These are phyloP conservation scores for Telenomus remus DNA, from an alignment of 1,140 invertebrate genomes.

Conservation along the genomic window DNA sequence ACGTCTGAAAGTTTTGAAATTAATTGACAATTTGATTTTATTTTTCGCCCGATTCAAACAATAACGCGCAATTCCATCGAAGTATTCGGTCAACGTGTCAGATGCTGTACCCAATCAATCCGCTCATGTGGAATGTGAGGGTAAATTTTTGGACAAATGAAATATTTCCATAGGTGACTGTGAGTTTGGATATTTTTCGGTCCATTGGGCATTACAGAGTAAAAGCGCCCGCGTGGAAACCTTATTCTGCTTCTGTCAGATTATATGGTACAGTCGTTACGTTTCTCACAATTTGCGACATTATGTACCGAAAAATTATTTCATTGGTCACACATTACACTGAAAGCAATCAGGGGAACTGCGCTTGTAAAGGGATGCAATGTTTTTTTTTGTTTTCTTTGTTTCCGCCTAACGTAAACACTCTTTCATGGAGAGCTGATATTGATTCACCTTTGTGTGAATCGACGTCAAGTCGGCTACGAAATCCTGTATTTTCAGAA, in stretches of 20 bases:
- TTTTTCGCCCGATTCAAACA: slow-evolving; percentile 40
- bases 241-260: slow-evolving; percentile 65
- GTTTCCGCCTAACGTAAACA: slow-evolving; percentile 24
- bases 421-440: background rate
- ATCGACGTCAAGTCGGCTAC: background rate
- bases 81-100: slow-evolving; percentile 35
- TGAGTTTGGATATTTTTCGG: slow-evolving; percentile 69
- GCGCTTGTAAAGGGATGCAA: slow-evolving; percentile 6
- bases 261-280: slow-evolving; percentile 49
- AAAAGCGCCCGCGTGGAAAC: slow-evolving; percentile 65
- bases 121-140: slow-evolving; percentile 56
- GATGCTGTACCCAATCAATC: slow-evolving; percentile 32
- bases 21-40: slow-evolving; percentile 37
- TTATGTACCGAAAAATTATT: slow-evolving; percentile 57
- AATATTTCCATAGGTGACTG: slow-evolving; percentile 67
- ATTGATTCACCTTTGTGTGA: slow-evolving; percentile 18
- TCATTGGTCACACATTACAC: slow-evolving; percentile 32
- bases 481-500: background rate
- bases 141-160: slow-evolving; percentile 66
- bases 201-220: slow-evolving; percentile 66
- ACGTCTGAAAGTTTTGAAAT: slow-evolving; percentile 13
- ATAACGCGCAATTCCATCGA: slow-evolving; percentile 54
- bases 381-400: slow-evolving; percentile 5
- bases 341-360: slow-evolving; percentile 22
- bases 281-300: slow-evolving; percentile 52